Percentiles rank a stretch among this genome's conserved stretches.
phyloP scores from a whole-genome alignment of 2,113 vertebrate species.

The Podarcis cretensis region DNA sequence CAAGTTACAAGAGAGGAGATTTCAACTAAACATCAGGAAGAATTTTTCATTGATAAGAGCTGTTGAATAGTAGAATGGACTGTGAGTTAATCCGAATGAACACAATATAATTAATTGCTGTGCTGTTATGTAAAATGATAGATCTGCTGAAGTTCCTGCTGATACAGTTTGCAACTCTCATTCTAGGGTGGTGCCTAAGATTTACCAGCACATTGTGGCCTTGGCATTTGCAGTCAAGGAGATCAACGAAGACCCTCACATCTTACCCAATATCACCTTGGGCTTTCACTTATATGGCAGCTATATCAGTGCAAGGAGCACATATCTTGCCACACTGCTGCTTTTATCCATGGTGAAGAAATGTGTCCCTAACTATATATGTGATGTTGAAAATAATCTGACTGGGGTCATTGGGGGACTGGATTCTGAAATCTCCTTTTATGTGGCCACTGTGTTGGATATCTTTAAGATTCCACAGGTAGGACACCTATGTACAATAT shows the following conservation, averaged over 20 bases:
- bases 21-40: no score
- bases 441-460: not conserved
- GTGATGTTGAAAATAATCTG: not conserved
- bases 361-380: not conserved
- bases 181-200: not conserved
- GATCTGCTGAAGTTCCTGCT: not conserved
- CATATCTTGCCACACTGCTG: not conserved
- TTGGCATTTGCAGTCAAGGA: not conserved
- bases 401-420: not conserved
- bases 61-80: no score
- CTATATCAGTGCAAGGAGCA: not conserved
- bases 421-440: not conserved
- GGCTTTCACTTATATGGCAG: not conserved
- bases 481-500: not conserved
- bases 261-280: not conserved
- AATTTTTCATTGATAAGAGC: no score
- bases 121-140: not conserved
- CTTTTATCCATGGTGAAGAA: not conserved
- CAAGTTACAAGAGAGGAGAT: no score
- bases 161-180: not conserved
- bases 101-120: no score
- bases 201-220: not conserved
- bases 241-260: not conserved
- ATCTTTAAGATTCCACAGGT: not conserved
- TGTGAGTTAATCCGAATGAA: no score